Evolutionary conservation across 2,888 invertebrate genomes (phyloP).

Genomic region (Trachelus troglodyta): DNA sequence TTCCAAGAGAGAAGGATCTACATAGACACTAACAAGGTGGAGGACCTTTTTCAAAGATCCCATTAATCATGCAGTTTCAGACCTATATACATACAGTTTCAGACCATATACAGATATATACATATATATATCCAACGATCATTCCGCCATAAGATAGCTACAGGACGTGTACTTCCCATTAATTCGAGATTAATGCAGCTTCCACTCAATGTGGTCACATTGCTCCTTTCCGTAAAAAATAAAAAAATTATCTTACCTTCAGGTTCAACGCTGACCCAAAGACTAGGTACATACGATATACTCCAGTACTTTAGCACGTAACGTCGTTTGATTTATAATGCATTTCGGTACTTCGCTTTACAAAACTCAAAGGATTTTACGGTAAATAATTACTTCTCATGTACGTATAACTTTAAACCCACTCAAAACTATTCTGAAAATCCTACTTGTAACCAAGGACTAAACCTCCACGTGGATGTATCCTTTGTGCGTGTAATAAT

Average conservation of each 20-base stretch:
- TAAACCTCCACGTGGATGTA: background rate
- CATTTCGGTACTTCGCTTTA: slow-evolving; percentile 13
- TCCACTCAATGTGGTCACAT: background rate
- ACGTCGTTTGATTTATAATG: slow-evolving; percentile 36
- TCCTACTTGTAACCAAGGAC: background rate
- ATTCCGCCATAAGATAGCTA: background rate
- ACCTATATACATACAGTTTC: background rate
- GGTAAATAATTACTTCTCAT: slow-evolving; percentile 32
- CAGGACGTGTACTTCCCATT: background rate
- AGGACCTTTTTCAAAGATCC: background rate
- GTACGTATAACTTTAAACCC: background rate
- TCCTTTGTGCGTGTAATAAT: background rate
- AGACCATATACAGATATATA: background rate
- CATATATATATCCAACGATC: background rate
- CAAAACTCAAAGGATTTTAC: slow-evolving; percentile 28
- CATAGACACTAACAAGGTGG: background rate
- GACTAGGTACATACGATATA: background rate
- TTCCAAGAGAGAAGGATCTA: background rate
- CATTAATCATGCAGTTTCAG: background rate
- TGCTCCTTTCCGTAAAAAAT: background rate
- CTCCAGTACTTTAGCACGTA: slow-evolving; percentile 8
- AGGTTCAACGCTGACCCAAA: background rate
- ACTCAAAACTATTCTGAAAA: background rate
- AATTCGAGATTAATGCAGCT: background rate
- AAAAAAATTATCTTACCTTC: background rate